Percentiles rank a stretch among this genome's conserved stretches.
These are phyloP conservation scores for Tadarida brasiliensis DNA, from an alignment of 2,797 vertebrate genomes.

Conservation along the genomic window DNA sequence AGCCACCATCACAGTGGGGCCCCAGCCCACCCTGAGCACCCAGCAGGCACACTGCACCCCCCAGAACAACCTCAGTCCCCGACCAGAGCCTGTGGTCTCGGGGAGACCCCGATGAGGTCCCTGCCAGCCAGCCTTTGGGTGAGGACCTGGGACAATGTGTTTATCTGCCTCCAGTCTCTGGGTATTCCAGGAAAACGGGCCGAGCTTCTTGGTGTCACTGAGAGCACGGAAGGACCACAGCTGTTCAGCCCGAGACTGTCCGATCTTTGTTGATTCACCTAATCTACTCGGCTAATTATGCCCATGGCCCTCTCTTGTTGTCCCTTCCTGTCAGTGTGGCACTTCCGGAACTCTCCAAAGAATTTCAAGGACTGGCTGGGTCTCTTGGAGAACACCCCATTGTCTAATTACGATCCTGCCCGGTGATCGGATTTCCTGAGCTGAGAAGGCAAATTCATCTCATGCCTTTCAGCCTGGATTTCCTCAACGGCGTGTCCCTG, in stretches of 20 bases:
- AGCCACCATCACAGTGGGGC: neutral
- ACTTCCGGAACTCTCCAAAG: constrained; percentile 71
- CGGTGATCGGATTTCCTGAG: constrained; percentile 75
- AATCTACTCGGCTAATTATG: constrained; percentile 64
- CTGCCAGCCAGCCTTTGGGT: neutral
- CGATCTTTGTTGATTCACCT: constrained; percentile 64
- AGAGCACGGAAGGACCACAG: neutral
- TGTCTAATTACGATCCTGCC: constrained; percentile 75
- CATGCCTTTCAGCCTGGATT: constrained; percentile 79
- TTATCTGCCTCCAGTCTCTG: neutral
- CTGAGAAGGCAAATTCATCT: constrained; percentile 77
- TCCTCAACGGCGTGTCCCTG: constrained; percentile 80
- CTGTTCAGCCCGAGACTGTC: neutral
- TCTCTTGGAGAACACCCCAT: constrained; percentile 71
- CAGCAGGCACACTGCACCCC: neutral
- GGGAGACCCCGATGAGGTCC: neutral
- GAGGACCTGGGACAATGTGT: too few species aligned
- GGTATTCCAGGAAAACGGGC: neutral
- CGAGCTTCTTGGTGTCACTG: neutral
- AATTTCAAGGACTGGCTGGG: constrained; percentile 73
- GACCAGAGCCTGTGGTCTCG: neutral
- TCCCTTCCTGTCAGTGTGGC: neutral
- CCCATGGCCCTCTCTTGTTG: constrained; percentile 32
- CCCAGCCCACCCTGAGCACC: too few species aligned
- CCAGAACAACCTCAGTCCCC: neutral